These are phyloP conservation scores for Epistrophella euchroma DNA, from an alignment of 2,888 invertebrate genomes.

Conservation along the genomic window DNA sequence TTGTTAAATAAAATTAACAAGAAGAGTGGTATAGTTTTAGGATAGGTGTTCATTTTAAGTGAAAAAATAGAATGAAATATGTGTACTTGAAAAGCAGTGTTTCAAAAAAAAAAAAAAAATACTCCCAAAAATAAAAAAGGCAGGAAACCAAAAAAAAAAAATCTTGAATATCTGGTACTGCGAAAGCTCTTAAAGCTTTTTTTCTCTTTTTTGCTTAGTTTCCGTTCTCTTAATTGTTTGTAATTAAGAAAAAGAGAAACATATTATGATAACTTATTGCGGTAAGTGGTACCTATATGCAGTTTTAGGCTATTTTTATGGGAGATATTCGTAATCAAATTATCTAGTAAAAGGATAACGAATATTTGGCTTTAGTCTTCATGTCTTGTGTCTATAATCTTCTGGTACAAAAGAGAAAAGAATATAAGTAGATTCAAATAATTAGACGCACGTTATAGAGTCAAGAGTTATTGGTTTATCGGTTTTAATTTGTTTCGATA, in stretches of 20 bases:
- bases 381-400: background rate
- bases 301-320: conserved; percentile 6
- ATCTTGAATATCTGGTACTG: background rate
- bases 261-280: background rate
- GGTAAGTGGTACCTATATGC: background rate
- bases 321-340: background rate
- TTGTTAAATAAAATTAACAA: conserved; percentile 18
- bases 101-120: background rate
- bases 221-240: conserved; percentile 24
- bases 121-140: background rate
- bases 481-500: conserved; percentile 49
- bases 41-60: conserved; percentile 6
- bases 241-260: conserved; percentile 13
- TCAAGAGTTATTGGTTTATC: conserved; percentile 35
- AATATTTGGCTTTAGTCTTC: background rate
- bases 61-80: background rate
- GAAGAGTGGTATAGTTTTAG: conserved; percentile 19
- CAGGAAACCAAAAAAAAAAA: background rate
- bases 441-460: conserved; percentile 24
- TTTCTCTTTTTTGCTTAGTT: conserved; percentile 36
- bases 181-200: conserved; percentile 64
- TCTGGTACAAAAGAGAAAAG: background rate
- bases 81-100: background rate
- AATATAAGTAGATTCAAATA: conserved; percentile 41
- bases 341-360: conserved; percentile 7